Conservation (phyloP, 1,140 invertebrate species). For the Meloidogyne chitwoodi region DNA sequence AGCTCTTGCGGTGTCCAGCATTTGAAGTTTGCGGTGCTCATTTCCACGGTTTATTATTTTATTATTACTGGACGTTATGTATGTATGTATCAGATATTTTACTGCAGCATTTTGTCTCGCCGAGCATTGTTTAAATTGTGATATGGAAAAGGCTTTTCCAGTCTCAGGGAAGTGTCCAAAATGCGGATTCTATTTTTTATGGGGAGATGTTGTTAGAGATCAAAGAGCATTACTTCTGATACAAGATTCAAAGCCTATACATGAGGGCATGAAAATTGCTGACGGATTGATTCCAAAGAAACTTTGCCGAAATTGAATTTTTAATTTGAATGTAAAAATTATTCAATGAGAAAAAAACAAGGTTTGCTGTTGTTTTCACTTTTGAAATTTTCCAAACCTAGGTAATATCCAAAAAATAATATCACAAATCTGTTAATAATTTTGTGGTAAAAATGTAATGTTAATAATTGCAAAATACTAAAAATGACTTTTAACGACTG, state of each 20-base stretch:
- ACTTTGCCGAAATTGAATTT: constrained; percentile 28
- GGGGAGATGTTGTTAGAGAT: constrained; percentile 42
- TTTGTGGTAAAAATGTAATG: no score
- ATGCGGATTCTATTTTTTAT: constrained; percentile 27
- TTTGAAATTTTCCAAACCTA: no score
- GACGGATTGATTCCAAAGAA: constrained; percentile 39
- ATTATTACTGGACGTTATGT: neutral
- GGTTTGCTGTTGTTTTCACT: no score
- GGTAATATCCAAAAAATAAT: no score
- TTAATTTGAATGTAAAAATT: neutral
- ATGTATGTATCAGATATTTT: neutral
- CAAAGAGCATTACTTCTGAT: constrained; percentile 28
- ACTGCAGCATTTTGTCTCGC: constrained; percentile 28
- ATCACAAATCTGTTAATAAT: no score
- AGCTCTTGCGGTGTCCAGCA: constrained; percentile 24
- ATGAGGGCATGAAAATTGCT: constrained; percentile 38
- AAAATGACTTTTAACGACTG: no score
- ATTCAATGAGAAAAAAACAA: no score
- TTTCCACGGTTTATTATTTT: constrained; percentile 21
- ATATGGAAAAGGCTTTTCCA: constrained; percentile 22
- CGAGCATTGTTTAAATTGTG: constrained; percentile 19
- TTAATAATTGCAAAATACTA: no score
- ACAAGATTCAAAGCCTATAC: constrained; percentile 26
- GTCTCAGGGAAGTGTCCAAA: constrained; percentile 27
- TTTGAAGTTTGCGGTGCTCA: constrained; percentile 33